Evolutionary conservation across 2,888 invertebrate genomes (phyloP).

Genomic region (Protodeltote pygarga): DNA sequence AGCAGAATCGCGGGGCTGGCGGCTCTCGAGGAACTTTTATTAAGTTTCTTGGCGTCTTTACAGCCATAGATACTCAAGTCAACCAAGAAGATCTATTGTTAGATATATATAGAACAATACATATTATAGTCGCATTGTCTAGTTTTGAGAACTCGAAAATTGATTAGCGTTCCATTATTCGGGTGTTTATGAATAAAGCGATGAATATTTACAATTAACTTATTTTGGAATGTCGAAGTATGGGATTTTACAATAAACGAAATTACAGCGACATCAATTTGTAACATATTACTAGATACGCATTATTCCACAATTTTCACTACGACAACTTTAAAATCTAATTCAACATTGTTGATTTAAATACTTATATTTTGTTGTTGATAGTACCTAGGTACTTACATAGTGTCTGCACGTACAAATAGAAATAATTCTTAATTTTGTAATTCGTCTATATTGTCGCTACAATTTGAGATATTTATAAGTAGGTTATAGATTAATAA

Average conservation of each 20-base stretch:
- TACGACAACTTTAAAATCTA: slow-evolving; percentile 24
- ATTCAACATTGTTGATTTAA: slow-evolving; percentile 17
- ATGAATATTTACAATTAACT: slow-evolving; percentile 70
- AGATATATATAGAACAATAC: too few relatives aligned
- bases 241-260: slow-evolving; percentile 53
- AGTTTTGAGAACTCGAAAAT: too few relatives aligned
- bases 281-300: slow-evolving; percentile 22
- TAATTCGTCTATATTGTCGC: slow-evolving; percentile 49
- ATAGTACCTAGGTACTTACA: slow-evolving; percentile 9
- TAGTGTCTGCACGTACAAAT: slow-evolving; percentile 30
- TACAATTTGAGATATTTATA: slow-evolving; percentile 31
- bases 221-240: slow-evolving; percentile 74
- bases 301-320: slow-evolving; percentile 14
- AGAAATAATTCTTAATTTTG: slow-evolving; percentile 27
- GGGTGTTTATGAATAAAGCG: slow-evolving; percentile 65
- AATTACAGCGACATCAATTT: slow-evolving; percentile 9
- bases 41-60: too few relatives aligned
- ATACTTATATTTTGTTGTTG: too few relatives aligned
- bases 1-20: too few relatives aligned
- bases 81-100: too few relatives aligned
- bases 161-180: too few relatives aligned
- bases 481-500: slow-evolving; percentile 26
- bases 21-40: too few relatives aligned
- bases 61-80: too few relatives aligned
- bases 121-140: too few relatives aligned